Base-by-base conservation (phyloP, 2,888 invertebrate species). In the Apamea sordens region DNA sequence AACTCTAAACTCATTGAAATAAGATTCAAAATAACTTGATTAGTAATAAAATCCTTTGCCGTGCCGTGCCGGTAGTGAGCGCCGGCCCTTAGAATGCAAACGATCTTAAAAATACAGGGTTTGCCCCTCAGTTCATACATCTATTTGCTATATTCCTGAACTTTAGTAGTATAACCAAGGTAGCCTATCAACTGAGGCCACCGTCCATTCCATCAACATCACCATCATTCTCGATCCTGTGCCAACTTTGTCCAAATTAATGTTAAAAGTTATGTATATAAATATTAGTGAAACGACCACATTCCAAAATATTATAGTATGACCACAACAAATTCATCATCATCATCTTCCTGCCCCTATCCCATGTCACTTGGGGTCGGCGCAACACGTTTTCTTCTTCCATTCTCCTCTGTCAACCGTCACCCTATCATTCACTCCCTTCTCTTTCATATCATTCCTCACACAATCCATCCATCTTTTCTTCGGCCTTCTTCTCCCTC, bases 181-280 rank as follows among this genome's bases (percentile, higher is more conserved):
- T 59, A 28, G 28, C 28, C 8, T 21, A 18, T 56, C 7, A 32
- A 28, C 24, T 41, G 10, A 36, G 2, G 73, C 18, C 1, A 56
- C 41, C 18, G 18, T 56, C 18, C 28, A 56, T 74, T 73, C 28
- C 44, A 73, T 28, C 1, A 47, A 47, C 36, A 28, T 50, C 28
- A 10, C 15, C 4, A 50, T 63, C 76, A 63, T 76, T 61, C 47
- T 36, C 8, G 7, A 76, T 53, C 15, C 50, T 53, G 28, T 53
- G 63, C 28, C 50, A 76, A 76, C 18, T 76, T 18, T 5, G 11
- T 36, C 24, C 11, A 36, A 47, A 76, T 61, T 21, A 76, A 63
- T 28, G 13, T 18, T 59, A n/a, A 50, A 69, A 8, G 1, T 69
- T 21, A 32, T 32, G 2, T 32, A 32, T 32, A 32, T 32, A 32